These are phyloP conservation scores for Pristiophorus japonicus DNA, from an alignment of 2,113 vertebrate genomes.

Conservation along the genomic window DNA sequence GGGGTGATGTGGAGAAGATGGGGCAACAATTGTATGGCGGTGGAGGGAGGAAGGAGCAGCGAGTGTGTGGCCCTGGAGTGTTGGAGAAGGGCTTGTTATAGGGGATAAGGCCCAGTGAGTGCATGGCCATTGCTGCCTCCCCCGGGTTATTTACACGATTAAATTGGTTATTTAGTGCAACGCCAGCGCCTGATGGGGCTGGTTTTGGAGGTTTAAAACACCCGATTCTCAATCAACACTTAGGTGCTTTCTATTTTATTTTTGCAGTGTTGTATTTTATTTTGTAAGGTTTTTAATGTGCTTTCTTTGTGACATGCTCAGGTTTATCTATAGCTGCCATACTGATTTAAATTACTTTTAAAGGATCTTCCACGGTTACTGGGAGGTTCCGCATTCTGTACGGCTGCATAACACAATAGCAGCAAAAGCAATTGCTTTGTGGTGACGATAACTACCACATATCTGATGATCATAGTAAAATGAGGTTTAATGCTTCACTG, in stretches of 20 bases:
- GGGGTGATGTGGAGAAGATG: not conserved
- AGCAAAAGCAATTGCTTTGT: not conserved
- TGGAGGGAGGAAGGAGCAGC: not conserved
- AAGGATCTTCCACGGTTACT: not conserved
- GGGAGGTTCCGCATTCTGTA: not conserved
- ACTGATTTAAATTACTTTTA: not conserved
- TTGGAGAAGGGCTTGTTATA: not conserved
- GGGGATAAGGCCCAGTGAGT: too few species aligned
- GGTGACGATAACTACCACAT: not conserved
- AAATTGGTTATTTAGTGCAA: not conserved
- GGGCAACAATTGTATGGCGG: not conserved
- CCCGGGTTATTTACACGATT: not conserved
- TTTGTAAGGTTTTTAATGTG: not conserved
- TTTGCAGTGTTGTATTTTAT: not conserved
- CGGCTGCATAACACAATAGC: not conserved
- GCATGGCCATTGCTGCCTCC: not conserved
- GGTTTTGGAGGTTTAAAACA: not conserved
- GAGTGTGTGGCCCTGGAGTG: too few species aligned
- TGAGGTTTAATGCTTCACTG: not conserved
- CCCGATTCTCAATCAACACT: not conserved
- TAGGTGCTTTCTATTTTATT: not conserved
- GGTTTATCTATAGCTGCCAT: not conserved
- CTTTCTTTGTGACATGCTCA: not conserved
- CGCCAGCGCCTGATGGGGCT: too few species aligned
- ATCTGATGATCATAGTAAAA: not conserved